phyloP scores from a whole-genome alignment of 1,140 invertebrate species.

The Nasonia vitripennis region DNA sequence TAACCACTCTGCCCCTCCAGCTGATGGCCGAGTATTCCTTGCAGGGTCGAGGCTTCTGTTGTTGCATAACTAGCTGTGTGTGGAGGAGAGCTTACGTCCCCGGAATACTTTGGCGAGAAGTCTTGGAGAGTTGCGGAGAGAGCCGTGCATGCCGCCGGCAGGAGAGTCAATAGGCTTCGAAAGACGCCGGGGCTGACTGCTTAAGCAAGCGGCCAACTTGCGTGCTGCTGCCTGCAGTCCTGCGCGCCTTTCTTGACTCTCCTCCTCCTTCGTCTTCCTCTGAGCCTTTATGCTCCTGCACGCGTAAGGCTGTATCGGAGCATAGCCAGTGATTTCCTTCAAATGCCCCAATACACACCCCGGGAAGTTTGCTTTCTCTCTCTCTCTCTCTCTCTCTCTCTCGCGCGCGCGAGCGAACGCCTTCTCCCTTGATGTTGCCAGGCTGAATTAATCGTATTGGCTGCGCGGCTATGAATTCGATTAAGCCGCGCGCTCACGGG shows the following conservation, averaged over 20 bases:
- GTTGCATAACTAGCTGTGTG: neutral
- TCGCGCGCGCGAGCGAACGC: too few species aligned
- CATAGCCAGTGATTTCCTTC: neutral
- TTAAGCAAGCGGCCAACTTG: conserved; percentile 14
- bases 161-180: conserved; percentile 20
- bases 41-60: neutral
- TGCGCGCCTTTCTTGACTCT: conserved; percentile 4
- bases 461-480: conserved; percentile 29
- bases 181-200: neutral
- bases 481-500: conserved; percentile 14
- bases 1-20: neutral
- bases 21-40: neutral
- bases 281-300: neutral
- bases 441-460: conserved; percentile 33
- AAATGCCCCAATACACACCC: conserved; percentile 13
- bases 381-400: too few species aligned
- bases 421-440: conserved; percentile 15
- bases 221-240: neutral
- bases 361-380: neutral
- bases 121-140: neutral
- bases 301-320: neutral
- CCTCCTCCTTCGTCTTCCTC: neutral
- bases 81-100: neutral
- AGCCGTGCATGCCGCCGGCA: neutral
- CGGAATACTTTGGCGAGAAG: neutral